Percentiles rank a stretch among this genome's conserved stretches.
Conservation (phyloP, 2,113 vertebrate genomes). For the Tyto alba region DNA sequence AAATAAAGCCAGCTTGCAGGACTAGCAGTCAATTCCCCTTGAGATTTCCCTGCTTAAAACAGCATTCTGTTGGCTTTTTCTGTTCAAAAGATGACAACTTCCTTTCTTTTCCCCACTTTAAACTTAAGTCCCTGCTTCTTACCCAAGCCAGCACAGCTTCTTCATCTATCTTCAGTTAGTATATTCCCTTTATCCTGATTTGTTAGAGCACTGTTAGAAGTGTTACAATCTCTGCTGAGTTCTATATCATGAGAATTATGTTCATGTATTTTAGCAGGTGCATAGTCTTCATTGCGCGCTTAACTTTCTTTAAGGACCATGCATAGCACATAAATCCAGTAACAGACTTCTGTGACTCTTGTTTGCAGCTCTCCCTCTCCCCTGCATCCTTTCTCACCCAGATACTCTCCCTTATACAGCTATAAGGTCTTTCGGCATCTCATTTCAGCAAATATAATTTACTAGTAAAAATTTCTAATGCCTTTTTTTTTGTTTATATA, state of each 20-base stretch:
- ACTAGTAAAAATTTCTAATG: background rate
- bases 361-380: background rate
- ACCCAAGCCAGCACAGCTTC: background rate
- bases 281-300: background rate
- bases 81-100: background rate
- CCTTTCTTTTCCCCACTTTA: background rate
- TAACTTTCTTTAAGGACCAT: background rate
- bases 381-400: background rate
- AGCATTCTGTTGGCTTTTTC: background rate
- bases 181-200: background rate
- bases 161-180: background rate
- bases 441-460: background rate
- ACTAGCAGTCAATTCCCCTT: background rate
- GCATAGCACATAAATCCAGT: background rate
- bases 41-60: background rate
- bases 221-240: background rate
- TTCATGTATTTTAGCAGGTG: background rate
- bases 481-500: background rate
- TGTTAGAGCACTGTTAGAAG: background rate
- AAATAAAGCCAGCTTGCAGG: constrained; percentile 26
- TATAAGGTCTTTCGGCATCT: background rate
- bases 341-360: background rate
- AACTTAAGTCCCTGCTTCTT: background rate
- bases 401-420: background rate
- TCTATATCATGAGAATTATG: background rate